A percentile compares a stretch with the other conserved stretches of the same genome.
Evolutionary conservation across 2,888 invertebrate species (phyloP).

Genomic region (Ellobium chinense): DNA sequence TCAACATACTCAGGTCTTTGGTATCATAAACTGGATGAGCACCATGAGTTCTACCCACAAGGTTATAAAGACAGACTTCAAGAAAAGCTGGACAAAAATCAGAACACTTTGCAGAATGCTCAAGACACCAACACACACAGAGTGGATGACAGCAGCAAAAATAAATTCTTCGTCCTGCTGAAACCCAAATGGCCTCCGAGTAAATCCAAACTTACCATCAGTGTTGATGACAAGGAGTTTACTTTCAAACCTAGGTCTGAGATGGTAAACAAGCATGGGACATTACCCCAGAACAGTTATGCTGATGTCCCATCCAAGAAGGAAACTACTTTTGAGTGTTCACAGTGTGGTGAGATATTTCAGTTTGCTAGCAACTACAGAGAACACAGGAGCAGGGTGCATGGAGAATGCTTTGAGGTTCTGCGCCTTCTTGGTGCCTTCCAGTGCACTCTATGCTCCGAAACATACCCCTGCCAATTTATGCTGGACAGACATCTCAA

Average conservation of each 20-base stretch:
- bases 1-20: conserved; percentile 43
- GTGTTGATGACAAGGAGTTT: conserved; percentile 40
- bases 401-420: conserved; percentile 43
- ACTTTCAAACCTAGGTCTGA: conserved; percentile 15
- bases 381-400: conserved; percentile 36
- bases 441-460: conserved; percentile 45
- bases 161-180: conserved; percentile 36
- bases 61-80: conserved; percentile 29
- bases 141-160: conserved; percentile 13
- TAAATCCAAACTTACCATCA: conserved; percentile 24
- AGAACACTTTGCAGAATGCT: conserved; percentile 23
- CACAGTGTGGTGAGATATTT: conserved; percentile 27
- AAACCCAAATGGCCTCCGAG: conserved; percentile 34
- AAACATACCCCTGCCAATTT: conserved; percentile 42
- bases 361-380: conserved; percentile 34
- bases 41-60: conserved; percentile 34
- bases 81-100: conserved; percentile 34
- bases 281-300: conserved; percentile 1
- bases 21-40: conserved; percentile 44
- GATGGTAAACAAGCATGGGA: neutral
- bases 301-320: conserved; percentile 11
- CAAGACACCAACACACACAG: neutral
- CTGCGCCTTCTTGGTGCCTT: conserved; percentile 39
- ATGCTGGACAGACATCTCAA: conserved; percentile 44
- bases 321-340: conserved; percentile 36